Conservation (phyloP, 2,113 vertebrate genomes). For the Myodes glareolus region DNA sequence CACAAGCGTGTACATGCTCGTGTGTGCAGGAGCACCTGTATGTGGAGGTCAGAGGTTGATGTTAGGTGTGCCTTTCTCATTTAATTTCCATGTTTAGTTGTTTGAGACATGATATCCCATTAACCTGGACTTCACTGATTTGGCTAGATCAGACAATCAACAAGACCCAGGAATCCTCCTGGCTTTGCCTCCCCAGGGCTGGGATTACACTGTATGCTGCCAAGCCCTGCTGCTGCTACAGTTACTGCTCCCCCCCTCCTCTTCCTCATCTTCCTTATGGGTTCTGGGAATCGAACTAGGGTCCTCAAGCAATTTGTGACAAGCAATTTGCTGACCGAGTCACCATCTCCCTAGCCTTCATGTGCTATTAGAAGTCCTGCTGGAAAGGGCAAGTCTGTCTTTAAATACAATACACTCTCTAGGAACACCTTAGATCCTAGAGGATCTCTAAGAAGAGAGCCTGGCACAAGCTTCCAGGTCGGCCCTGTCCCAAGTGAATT, state of each 20-base stretch:
- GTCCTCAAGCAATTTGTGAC: not conserved
- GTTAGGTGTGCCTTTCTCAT: not conserved
- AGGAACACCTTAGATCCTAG: not conserved
- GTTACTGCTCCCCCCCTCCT: no score
- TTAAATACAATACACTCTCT: not conserved
- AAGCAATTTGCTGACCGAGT: not conserved
- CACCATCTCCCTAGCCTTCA: not conserved
- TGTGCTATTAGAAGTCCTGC: not conserved
- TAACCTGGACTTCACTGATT: not conserved
- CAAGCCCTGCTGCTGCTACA: not conserved
- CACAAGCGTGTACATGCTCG: no score
- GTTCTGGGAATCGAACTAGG: not conserved
- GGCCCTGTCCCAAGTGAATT: not conserved
- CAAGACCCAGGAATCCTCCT: not conserved
- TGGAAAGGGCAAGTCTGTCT: not conserved
- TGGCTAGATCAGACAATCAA: not conserved
- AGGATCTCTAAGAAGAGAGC: not conserved
- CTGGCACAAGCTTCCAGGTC: not conserved
- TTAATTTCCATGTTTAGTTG: not conserved
- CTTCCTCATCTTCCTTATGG: not conserved
- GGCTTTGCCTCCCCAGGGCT: not conserved
- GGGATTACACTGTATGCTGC: not conserved
- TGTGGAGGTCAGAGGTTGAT: not conserved
- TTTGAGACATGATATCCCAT: not conserved
- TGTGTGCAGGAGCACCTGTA: fast-evolving